Evolutionary conservation across 1,140 invertebrate species (phyloP).

Genomic region (Dreissena rostriformis): DNA sequence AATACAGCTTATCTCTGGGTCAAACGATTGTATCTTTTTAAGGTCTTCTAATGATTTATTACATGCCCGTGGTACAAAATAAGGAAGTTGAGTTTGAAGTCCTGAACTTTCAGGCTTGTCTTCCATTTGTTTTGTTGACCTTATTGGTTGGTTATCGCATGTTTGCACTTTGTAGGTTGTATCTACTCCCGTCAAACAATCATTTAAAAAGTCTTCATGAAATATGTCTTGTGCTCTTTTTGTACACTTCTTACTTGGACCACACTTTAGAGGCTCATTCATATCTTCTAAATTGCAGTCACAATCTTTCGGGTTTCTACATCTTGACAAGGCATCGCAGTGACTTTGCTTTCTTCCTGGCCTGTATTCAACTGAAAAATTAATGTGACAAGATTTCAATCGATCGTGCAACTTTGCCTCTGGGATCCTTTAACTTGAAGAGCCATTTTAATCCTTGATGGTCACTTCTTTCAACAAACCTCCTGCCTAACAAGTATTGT

Average conservation of each 20-base stretch:
- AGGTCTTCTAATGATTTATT: background rate
- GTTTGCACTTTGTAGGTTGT: background rate
- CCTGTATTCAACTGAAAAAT: constrained; percentile 62
- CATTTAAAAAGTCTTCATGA: too few species aligned
- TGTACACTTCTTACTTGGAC: constrained; percentile 5
- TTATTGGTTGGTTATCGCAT: background rate
- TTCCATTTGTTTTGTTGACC: background rate
- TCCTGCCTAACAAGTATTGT: constrained; percentile 54
- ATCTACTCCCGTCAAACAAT: background rate
- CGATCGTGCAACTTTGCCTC: constrained; percentile 65
- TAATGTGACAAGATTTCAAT: constrained; percentile 56
- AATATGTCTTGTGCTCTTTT: constrained; percentile 11
- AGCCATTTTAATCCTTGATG: constrained; percentile 62
- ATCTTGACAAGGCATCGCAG: constrained; percentile 63
- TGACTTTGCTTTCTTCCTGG: constrained; percentile 62
- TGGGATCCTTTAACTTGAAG: constrained; percentile 41
- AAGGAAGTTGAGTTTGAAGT: background rate
- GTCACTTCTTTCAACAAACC: too few species aligned
- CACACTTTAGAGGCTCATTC: background rate
- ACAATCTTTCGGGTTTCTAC: constrained; percentile 12
- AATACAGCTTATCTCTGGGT: background rate
- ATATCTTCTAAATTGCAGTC: background rate
- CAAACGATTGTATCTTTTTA: background rate
- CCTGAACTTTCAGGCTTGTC: background rate
- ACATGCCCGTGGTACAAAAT: background rate